Base-by-base conservation (phyloP, 2,888 invertebrate genomes). In the Diogma glabrata region DNA sequence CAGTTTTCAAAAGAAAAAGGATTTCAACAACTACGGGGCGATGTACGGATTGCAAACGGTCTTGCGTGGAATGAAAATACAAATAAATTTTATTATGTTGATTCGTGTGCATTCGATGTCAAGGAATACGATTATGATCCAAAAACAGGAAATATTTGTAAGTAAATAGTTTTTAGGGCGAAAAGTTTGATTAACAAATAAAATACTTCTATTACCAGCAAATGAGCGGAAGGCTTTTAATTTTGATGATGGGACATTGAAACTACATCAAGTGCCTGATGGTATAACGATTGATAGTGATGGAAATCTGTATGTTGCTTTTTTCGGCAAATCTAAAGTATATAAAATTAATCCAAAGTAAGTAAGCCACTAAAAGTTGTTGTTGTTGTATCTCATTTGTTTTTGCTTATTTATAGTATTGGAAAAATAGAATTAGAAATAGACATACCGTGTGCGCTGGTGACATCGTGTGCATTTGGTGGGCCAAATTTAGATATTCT, bases 211-310 rank as follows among this genome's bases (percentile, higher is more conserved):
- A n/a, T n/a, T n/a, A n/a, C 0, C 66, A 81, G 81, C 74, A 22
- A 82, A 79, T 61, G 75, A 78, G 3, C 72, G 72, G 54, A 67
- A 72, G 2, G 67, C 81, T 38, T 83, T 80, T 63, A 72, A 76
- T 59, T 75, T 79, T 59, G 66, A 67, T 14, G 52, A 52, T 8
- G 67, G 73, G 59, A 71, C 67, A 0, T 55, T 73, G 40, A 28
- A 46, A 10, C 66, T 66, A 38, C 62, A 62, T 54, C 57, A 77
- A n/a, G 72, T 80, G 57, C 80, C 79, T 48, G 85, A 86, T 67
- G 85, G 85, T 16, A 84, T 89, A 84, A 82, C 85, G 54, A 84
- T 86, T 51, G 89, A 89, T 68, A 74, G 76, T 0, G 79, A 86
- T 54, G 87, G 82, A 4, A 83, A 83, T 64, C 71, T 88, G 5